Conservation (phyloP, 2,888 invertebrate genomes). For the Petrolisthes cinctipes region DNA sequence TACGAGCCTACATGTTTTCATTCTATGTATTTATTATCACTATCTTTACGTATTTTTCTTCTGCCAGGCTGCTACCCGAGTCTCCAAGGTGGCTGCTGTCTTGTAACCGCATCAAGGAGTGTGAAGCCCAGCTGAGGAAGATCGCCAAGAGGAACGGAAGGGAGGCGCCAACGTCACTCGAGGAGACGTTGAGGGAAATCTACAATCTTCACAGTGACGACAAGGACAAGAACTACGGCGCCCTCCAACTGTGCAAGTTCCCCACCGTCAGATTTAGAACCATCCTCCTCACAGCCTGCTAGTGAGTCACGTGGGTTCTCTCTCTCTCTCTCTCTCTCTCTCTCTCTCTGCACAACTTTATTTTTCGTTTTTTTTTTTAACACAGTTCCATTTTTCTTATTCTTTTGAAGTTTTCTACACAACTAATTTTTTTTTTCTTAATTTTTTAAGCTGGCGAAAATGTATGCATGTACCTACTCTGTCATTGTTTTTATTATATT, state of each 20-base stretch:
- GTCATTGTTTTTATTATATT: too few relatives aligned
- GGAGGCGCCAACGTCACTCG: conserved; percentile 41
- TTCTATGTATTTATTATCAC: background rate
- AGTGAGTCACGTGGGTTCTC: conserved; percentile 40
- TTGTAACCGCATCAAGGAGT: conserved; percentile 41
- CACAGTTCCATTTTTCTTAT: too few relatives aligned
- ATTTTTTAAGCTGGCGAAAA: too few relatives aligned
- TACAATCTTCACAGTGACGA: conserved; percentile 17
- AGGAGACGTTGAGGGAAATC: conserved; percentile 31
- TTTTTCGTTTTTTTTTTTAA: background rate
- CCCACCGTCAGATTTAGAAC: conserved; percentile 37
- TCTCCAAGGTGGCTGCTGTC: conserved; percentile 65
- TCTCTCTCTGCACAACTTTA: conserved; percentile 20
- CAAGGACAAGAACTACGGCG: conserved; percentile 45
- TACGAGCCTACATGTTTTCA: too few relatives aligned
- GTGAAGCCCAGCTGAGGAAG: conserved; percentile 38
- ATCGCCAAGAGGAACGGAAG: conserved; percentile 55
- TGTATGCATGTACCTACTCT: too few relatives aligned
- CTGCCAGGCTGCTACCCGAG: conserved; percentile 59
- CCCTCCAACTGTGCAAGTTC: conserved; percentile 49
- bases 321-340: conserved; percentile 9
- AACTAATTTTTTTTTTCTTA: too few relatives aligned
- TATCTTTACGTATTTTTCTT: too few relatives aligned
- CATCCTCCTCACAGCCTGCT: conserved; percentile 48
- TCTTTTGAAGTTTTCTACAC: too few relatives aligned